Conservation (phyloP, 1,140 invertebrate genomes). For the Procambarus virginalis region DNA sequence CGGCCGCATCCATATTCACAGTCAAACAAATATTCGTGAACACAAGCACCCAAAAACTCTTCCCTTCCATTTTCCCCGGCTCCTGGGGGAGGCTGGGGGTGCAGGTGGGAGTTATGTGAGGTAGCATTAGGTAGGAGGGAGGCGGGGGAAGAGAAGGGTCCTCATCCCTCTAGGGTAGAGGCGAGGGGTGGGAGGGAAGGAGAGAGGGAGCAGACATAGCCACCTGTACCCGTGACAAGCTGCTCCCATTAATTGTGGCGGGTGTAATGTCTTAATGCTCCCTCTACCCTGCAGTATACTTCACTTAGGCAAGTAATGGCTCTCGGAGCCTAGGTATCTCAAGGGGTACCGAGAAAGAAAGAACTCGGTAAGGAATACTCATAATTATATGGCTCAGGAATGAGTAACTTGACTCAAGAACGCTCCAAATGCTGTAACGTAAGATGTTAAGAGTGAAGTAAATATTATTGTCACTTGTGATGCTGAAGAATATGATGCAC, state of each 20-base stretch:
- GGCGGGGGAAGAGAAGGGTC: background rate
- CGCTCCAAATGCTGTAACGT: no score
- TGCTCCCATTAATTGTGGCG: conserved; percentile 30
- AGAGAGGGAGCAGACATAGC: conserved; percentile 2
- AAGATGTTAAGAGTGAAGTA: no score
- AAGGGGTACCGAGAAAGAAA: background rate
- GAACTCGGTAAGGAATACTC: background rate
- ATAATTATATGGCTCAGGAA: background rate
- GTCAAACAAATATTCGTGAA: conserved; percentile 11
- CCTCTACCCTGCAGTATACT: conserved; percentile 1
- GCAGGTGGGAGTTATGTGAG: background rate
- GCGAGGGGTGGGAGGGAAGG: background rate
- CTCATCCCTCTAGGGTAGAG: background rate
- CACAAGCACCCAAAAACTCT: conserved; percentile 33
- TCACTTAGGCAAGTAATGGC: conserved; percentile 1
- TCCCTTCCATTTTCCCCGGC: conserved; percentile 12
- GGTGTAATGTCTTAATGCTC: conserved; percentile 21
- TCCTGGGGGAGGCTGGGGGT: background rate
- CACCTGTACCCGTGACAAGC: conserved; percentile 18
- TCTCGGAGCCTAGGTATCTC: background rate
- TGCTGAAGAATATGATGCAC: no score
- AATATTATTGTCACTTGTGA: no score
- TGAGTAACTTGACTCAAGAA: background rate
- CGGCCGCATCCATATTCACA: conserved; percentile 32
- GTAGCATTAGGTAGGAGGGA: background rate